phyloP scores from a whole-genome alignment of 2,797 vertebrate species.

The Garrulus glandarius region DNA sequence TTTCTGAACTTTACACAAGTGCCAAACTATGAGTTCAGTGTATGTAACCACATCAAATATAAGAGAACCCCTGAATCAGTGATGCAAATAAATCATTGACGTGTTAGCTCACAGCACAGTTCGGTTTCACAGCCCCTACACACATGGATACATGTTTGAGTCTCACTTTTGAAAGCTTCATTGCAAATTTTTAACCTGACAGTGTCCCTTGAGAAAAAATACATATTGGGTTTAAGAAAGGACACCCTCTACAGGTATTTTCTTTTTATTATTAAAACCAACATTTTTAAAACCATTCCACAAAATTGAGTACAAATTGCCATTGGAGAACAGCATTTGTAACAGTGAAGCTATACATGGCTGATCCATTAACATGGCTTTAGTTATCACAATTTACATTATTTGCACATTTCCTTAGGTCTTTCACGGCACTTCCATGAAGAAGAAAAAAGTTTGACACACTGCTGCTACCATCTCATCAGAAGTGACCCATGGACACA shows the following conservation, averaged over 20 bases:
- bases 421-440: background rate
- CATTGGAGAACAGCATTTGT: background rate
- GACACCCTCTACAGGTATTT: background rate
- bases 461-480: background rate
- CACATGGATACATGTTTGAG: fast-evolving
- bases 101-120: background rate
- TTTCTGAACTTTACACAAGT: background rate
- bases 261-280: conserved; percentile 61
- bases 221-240: background rate
- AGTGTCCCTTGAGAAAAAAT: background rate
- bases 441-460: background rate
- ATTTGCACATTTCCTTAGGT: background rate
- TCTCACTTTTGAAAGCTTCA: background rate
- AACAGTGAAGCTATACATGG: conserved; percentile 8
- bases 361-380: conserved; percentile 62
- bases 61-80: background rate
- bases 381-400: background rate
- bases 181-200: background rate
- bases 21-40: background rate
- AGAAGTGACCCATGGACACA: background rate
- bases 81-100: background rate
- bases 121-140: background rate
- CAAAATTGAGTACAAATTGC: conserved; percentile 47
- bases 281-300: conserved; percentile 43
- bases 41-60: background rate